phyloP scores from a whole-genome alignment of 2,888 invertebrate genomes.

The Pachycephus smyrnensis region DNA sequence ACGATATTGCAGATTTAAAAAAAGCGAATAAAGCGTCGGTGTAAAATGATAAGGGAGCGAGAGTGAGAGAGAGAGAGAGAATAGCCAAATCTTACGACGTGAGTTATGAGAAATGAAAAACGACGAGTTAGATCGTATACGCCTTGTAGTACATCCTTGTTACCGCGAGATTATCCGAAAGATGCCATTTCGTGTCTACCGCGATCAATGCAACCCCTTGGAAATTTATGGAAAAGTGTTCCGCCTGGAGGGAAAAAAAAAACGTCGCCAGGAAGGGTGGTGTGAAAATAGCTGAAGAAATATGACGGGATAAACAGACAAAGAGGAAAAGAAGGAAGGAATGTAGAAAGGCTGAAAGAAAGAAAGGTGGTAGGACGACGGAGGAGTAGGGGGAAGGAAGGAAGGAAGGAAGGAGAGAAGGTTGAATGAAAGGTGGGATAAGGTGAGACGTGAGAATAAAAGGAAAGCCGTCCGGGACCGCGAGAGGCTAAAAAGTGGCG shows the following conservation, averaged over 20 bases:
- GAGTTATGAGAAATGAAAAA: neutral
- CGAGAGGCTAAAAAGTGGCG: conserved; percentile 3
- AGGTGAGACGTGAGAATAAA: conserved; percentile 9
- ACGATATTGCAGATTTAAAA: neutral
- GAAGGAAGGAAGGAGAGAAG: neutral
- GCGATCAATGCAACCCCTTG: neutral
- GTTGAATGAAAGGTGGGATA: neutral
- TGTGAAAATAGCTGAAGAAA: neutral
- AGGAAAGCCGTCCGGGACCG: conserved; percentile 9
- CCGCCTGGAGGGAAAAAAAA: neutral
- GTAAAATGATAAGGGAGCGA: neutral
- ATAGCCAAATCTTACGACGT: no score
- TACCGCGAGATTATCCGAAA: conserved; percentile 5
- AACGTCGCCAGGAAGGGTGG: neutral
- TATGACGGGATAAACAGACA: neutral
- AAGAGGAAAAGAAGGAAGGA: neutral
- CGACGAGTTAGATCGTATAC: neutral
- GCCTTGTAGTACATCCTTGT: neutral
- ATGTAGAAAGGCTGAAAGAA: neutral
- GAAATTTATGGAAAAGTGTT: neutral
- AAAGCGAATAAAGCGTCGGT: no score
- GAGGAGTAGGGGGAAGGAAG: conserved; percentile 8
- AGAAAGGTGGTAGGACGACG: neutral
- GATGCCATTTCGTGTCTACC: neutral
- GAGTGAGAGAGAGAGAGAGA: no score